Base-by-base conservation (phyloP, 2,797 vertebrate genomes). In the Argyrosomus regius region DNA sequence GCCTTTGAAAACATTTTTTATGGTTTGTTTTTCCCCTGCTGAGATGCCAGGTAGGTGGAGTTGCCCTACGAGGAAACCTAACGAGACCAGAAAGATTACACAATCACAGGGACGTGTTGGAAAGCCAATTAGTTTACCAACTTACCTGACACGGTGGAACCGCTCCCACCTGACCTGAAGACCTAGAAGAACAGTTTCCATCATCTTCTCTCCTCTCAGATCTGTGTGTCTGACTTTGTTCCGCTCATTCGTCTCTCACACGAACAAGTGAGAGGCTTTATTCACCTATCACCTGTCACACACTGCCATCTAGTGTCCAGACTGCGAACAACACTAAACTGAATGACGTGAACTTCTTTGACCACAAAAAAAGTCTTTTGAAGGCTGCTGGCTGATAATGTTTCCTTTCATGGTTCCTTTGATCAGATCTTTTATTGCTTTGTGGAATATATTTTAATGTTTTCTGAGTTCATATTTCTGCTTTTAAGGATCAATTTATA, bases 231-330 rank as follows among this genome's bases (percentile, higher is more conserved):
- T 63, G 43, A 62, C 26, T 45, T 24, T 17, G 12, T 12, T 50
- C 13, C 65, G 45, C 46, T 80, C 69, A 61, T 58, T 62, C 48
- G 60, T 71, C 35, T 43, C 79, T 60, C 35, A 6, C 16, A 5
- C 24, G 64, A 46, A 45, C 22, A 63, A 50, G 35, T 10, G 57
- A 35, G 46, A 45, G 28, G 0, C 0, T 28, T 20, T n/a, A 24
- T 39, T 57, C 63, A 31, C 4, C 14, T 7, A 5, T 14, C 7
- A n/a, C 20, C 76, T 67, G 83, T 91, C 77, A n/a, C 75, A 75
- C 56, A 65, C 77, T 92, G 91, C 75, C 89, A 85, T 72, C 93
- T 92, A 71, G 90, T 91, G 93, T 83, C n/a, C 72, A 22, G 2
- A 28, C 1, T 5, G 60, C 0, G 43, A 61, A 81, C 18, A 49